Conservation (phyloP, 1,140 invertebrate species). For the Diplogasteroides magnus region DNA sequence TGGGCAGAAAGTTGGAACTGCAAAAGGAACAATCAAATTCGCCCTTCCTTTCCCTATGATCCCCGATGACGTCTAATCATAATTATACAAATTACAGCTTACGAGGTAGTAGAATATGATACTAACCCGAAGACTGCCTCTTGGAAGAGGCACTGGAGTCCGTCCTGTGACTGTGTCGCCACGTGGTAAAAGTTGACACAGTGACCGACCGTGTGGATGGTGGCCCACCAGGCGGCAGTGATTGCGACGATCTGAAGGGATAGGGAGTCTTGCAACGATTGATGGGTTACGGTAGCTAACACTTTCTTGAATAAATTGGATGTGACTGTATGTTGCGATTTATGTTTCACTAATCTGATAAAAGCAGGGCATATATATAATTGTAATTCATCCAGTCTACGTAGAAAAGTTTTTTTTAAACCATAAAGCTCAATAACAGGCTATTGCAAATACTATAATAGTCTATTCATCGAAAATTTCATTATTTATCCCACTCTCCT, state of each 20-base stretch:
- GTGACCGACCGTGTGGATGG: slow-evolving; percentile 80
- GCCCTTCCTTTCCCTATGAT: not conserved
- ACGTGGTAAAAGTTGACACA: slow-evolving; percentile 99
- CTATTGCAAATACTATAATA: too few species aligned
- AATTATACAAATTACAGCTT: not conserved
- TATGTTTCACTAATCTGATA: too few species aligned
- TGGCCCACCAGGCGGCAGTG: slow-evolving; percentile 82
- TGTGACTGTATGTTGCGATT: too few species aligned
- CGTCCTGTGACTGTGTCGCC: slow-evolving; percentile 87
- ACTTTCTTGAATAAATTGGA: too few species aligned
- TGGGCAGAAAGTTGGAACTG: slow-evolving; percentile 54
- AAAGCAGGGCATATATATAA: too few species aligned
- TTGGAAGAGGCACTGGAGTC: slow-evolving; percentile 85
- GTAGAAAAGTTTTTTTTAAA: too few species aligned
- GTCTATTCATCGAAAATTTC: too few species aligned
- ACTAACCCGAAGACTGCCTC: slow-evolving; percentile 76
- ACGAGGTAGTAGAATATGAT: not conserved
- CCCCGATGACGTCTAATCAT: not conserved
- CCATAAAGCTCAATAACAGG: too few species aligned
- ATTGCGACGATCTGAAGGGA: slow-evolving; percentile 74
- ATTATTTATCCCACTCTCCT: too few species aligned
- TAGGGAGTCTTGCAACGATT: too few species aligned
- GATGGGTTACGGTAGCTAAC: not conserved
- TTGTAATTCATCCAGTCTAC: too few species aligned
- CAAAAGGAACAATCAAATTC: slow-evolving; percentile 5